Evolutionary conservation across 2,888 invertebrate species (phyloP).

Genomic region (Tortricodes alternella): DNA sequence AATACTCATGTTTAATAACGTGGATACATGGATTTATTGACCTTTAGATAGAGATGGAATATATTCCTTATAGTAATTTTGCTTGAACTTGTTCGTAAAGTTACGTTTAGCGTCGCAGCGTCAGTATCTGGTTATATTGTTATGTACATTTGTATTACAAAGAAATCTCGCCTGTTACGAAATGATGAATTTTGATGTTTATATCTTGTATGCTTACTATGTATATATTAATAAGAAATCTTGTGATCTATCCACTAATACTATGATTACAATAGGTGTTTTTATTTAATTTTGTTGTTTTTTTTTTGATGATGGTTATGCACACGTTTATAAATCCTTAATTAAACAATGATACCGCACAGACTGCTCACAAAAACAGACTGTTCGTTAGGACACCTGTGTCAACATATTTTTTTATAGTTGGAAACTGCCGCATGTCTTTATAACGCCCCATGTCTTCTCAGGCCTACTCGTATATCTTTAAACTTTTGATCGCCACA

Average conservation of each 20-base stretch:
- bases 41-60: too few relatives aligned
- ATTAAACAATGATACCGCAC: not conserved
- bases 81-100: not conserved
- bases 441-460: too few relatives aligned
- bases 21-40: too few relatives aligned
- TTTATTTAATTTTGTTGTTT: constrained; percentile 20
- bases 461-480: too few relatives aligned
- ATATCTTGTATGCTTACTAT: constrained; percentile 25
- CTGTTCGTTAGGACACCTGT: too few relatives aligned
- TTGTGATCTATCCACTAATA: constrained; percentile 22
- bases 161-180: constrained; percentile 4
- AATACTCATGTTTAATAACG: too few relatives aligned
- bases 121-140: not conserved
- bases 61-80: too few relatives aligned
- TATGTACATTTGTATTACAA: constrained; percentile 1
- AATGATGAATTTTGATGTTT: constrained; percentile 10
- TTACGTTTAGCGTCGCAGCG: not conserved
- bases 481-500: too few relatives aligned
- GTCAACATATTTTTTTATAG: too few relatives aligned
- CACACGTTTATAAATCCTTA: not conserved
- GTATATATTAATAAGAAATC: constrained; percentile 24
- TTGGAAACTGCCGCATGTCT: too few relatives aligned
- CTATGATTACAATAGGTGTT: constrained; percentile 13
- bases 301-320: constrained; percentile 12
- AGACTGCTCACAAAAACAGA: not conserved